Evolutionary conservation across 2,113 vertebrate species (phyloP).

Genomic region (Bostrychus sinensis): DNA sequence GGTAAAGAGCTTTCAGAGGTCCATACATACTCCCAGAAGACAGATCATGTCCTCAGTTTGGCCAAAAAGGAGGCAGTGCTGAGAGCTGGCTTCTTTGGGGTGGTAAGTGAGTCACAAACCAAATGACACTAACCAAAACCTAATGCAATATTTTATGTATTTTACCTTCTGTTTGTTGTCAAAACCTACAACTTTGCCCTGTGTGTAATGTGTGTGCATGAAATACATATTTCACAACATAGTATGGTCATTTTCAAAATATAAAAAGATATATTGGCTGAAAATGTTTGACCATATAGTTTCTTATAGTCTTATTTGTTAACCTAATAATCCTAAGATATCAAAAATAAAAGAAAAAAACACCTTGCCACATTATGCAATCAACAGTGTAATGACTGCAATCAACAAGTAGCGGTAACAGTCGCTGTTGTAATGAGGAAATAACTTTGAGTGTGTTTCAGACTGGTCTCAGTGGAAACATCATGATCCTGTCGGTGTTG

Average conservation of each 20-base stretch:
- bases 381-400: too few species aligned
- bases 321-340: too few species aligned
- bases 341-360: too few species aligned
- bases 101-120: slow-evolving; percentile 78
- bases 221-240: not conserved
- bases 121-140: slow-evolving; percentile 18
- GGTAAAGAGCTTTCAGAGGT: slow-evolving; percentile 91
- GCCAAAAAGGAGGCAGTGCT: slow-evolving; percentile 87
- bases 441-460: slow-evolving; percentile 56
- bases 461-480: slow-evolving; percentile 93
- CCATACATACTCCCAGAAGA: slow-evolving; percentile 80
- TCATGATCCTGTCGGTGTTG: slow-evolving; percentile 92
- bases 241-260: not conserved
- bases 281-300: not conserved
- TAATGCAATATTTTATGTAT: slow-evolving; percentile 49
- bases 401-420: not conserved
- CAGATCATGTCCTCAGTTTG: slow-evolving; percentile 84
- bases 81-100: slow-evolving; percentile 91
- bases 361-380: too few species aligned
- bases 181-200: not conserved
- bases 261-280: not conserved
- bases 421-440: slow-evolving; percentile 27
- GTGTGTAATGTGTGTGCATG: not conserved
- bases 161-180: not conserved
- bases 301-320: too few species aligned